Conservation (phyloP, 2,113 vertebrate genomes). For the Pterocles burchelli region DNA sequence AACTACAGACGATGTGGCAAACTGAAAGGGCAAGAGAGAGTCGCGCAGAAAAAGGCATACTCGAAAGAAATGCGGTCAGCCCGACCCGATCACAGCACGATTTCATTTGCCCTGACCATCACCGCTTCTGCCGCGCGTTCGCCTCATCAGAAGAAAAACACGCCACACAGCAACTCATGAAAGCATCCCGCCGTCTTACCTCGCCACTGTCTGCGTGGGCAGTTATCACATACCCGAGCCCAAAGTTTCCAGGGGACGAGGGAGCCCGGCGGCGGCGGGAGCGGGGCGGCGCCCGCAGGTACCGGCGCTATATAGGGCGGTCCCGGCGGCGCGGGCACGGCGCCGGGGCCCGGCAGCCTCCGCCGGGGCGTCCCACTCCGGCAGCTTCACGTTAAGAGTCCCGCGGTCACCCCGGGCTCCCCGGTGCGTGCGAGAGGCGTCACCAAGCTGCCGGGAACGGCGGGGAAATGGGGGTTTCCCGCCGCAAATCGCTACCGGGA, state of each 20-base stretch:
- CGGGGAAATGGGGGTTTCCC: not conserved
- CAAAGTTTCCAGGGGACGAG: fast-evolving
- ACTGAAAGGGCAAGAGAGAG: not conserved
- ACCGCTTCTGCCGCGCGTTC: not conserved
- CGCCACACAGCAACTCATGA: fast-evolving
- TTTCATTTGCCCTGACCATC: not conserved
- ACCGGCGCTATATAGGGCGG: constrained; percentile 66
- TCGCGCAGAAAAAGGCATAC: not conserved
- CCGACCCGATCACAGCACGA: not conserved
- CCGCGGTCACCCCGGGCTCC: not conserved
- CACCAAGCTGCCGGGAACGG: not conserved
- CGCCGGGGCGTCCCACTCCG: not conserved
- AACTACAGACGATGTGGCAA: not conserved
- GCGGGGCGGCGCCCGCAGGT: constrained; percentile 49
- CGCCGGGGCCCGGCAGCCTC: constrained; percentile 67
- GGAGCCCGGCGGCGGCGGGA: not conserved
- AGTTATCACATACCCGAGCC: not conserved
- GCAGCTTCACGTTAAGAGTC: constrained; percentile 82
- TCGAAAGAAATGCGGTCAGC: not conserved
- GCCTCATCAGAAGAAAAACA: not conserved
- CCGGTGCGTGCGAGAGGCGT: constrained; percentile 26
- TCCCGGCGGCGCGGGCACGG: constrained; percentile 28
- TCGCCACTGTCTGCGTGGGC: not conserved
- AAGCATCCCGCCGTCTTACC: constrained; percentile 5
- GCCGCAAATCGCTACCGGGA: not conserved